A percentile compares a stretch with the other conserved stretches of the same genome.
phyloP scores from a whole-genome alignment of 1,140 invertebrate species.

The Subanguina moxae region DNA sequence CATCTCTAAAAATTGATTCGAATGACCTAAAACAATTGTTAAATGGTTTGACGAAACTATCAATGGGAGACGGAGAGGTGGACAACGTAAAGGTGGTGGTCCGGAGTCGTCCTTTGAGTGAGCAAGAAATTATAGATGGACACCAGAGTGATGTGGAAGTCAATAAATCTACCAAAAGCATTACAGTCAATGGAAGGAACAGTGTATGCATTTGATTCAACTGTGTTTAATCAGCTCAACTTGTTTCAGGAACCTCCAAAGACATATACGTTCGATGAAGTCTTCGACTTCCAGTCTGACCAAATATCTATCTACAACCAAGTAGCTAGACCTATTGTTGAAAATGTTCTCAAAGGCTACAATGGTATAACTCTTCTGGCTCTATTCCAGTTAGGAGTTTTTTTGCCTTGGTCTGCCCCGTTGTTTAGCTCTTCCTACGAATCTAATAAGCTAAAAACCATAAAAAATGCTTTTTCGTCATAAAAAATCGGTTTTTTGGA shows the following conservation, averaged over 20 bases:
- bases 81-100: conserved; percentile 24
- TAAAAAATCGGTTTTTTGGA: too few relatives aligned
- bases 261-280: conserved; percentile 75
- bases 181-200: conserved; percentile 25
- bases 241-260: conserved; percentile 67
- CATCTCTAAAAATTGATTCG: too few relatives aligned
- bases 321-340: conserved; percentile 77
- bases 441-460: too few relatives aligned
- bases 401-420: too few relatives aligned
- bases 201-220: neutral
- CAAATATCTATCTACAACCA: conserved; percentile 74
- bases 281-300: conserved; percentile 70
- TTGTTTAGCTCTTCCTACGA: too few relatives aligned
- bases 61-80: neutral
- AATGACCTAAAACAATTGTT: too few relatives aligned
- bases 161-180: conserved; percentile 56
- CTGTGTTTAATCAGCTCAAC: conserved; percentile 12
- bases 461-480: too few relatives aligned
- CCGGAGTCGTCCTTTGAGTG: conserved; percentile 76
- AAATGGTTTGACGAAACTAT: too few relatives aligned
- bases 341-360: conserved; percentile 81
- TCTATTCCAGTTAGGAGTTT: too few relatives aligned
- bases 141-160: conserved; percentile 69
- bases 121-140: conserved; percentile 71
- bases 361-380: conserved; percentile 59